Conservation (phyloP, 2,113 vertebrate species). For the Megaleporinus macrocephalus region DNA sequence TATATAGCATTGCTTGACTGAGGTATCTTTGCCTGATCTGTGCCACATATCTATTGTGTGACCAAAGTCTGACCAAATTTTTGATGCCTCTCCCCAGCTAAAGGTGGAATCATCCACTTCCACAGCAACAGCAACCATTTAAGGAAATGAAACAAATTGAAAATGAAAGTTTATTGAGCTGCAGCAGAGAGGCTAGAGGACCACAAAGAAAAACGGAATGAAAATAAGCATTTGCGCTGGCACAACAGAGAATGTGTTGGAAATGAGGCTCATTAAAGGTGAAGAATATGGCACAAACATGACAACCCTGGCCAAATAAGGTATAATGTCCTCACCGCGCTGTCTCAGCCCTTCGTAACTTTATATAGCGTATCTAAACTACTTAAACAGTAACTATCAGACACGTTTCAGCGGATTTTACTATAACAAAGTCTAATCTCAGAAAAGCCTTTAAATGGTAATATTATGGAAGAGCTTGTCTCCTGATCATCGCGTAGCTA, state of each 20-base stretch:
- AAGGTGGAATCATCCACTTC: background rate
- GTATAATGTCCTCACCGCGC: background rate
- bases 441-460: conserved; percentile 23
- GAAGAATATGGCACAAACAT: background rate
- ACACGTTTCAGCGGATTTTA: background rate
- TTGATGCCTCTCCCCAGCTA: too few relatives aligned
- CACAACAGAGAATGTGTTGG: background rate
- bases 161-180: background rate
- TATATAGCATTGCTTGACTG: too few relatives aligned
- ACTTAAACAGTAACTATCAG: background rate
- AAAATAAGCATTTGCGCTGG: background rate
- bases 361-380: background rate
- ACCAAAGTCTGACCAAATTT: too few relatives aligned
- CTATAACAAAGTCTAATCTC: background rate
- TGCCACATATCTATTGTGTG: too few relatives aligned
- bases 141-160: background rate
- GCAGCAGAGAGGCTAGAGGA: background rate
- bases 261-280: background rate
- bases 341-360: background rate
- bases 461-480: background rate
- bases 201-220: background rate
- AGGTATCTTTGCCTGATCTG: too few relatives aligned
- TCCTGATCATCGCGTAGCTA: background rate
- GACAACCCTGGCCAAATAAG: background rate
- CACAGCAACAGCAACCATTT: background rate